Base-by-base conservation (phyloP, 2,113 vertebrate genomes). In the Forbesichthys papilliferus region DNA sequence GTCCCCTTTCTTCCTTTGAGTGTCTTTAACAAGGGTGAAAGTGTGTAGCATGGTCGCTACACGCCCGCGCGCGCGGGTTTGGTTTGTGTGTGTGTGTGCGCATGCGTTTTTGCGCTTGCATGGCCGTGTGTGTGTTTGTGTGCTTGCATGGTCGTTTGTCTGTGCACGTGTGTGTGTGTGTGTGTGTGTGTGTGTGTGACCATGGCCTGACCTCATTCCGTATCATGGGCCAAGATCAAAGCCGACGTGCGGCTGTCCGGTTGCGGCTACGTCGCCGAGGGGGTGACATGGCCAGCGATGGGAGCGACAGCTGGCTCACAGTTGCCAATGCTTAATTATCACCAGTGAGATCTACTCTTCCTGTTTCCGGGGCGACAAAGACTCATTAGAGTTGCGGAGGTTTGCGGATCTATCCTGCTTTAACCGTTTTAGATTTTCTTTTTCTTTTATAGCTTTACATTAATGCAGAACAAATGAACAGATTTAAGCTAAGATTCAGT, bases 281-380 rank as follows among this genome's bases (percentile, higher is more conserved):
- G 77, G 83, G 77, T 88, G 89, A 93, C 91, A 85, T 91, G 89
- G 76, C 74, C 90, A 88, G 85, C 83, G 81, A 92, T 95, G 83
- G 92, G 87, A 91, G 84, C 83, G 92, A 93, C 92, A 91, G 94
- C 16, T 16, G 16, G 16, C 90, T 94, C 88, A 90, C 90, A 87
- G 91, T 93, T 91, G 93, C 92, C 93, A 93, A 91, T 91, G 85
- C 93, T 95, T 95, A 94, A 96, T 96, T 95, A 93, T 93, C 90
- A 88, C 78, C 81, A 61, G 70, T 85, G 87, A 84, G 78, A 91
- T 90, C 92, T 93, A 93, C 95, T 94, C 89, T 92, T 86, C 79
- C 80, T 90, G 68, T 87, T 79, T 86, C 69, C 12, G 58, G 59
- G 75, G 69, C 71, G 54, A 46, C 65, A 18, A 59, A 48, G 74